phyloP scores from a whole-genome alignment of 1,140 invertebrate genomes.

The Sycobia sp. region DNA sequence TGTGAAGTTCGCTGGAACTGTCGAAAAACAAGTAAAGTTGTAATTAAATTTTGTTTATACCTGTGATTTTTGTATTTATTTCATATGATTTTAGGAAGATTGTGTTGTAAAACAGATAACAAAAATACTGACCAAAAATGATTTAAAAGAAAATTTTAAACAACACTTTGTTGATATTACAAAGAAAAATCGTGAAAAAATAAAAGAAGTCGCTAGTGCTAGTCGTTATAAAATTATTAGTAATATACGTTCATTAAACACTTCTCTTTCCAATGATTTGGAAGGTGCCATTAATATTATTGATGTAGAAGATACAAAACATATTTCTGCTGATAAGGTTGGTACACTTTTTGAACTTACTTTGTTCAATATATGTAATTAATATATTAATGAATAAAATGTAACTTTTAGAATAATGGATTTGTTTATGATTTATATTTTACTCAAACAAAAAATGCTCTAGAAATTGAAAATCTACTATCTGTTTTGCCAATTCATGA shows the following conservation, averaged over 20 bases:
- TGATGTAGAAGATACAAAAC: constrained; percentile 47
- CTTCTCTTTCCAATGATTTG: constrained; percentile 19
- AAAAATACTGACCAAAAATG: constrained; percentile 46
- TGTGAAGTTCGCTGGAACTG: constrained; percentile 65
- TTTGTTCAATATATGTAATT: not conserved
- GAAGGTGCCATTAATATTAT: constrained; percentile 48
- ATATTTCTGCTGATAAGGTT: constrained; percentile 11
- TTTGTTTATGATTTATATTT: constrained; percentile 57
- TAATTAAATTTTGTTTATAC: not conserved
- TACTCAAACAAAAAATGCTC: constrained; percentile 36
- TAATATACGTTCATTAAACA: constrained; percentile 45
- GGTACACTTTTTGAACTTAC: not conserved
- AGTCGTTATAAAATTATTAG: constrained; percentile 53
- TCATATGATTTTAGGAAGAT: constrained; percentile 50
- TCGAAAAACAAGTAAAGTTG: constrained; percentile 53
- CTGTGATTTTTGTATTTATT: not conserved
- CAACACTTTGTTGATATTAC: constrained; percentile 55
- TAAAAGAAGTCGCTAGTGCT: constrained; percentile 39
- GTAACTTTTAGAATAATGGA: constrained; percentile 33
- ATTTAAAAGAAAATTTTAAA: constrained; percentile 53
- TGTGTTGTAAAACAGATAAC: constrained; percentile 52
- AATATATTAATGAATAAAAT: not conserved
- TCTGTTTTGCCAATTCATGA: constrained; percentile 40
- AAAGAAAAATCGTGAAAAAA: constrained; percentile 41
- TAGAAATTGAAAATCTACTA: constrained; percentile 41